phyloP scores from a whole-genome alignment of 2,113 vertebrate genomes.

The Heterotis niloticus region DNA sequence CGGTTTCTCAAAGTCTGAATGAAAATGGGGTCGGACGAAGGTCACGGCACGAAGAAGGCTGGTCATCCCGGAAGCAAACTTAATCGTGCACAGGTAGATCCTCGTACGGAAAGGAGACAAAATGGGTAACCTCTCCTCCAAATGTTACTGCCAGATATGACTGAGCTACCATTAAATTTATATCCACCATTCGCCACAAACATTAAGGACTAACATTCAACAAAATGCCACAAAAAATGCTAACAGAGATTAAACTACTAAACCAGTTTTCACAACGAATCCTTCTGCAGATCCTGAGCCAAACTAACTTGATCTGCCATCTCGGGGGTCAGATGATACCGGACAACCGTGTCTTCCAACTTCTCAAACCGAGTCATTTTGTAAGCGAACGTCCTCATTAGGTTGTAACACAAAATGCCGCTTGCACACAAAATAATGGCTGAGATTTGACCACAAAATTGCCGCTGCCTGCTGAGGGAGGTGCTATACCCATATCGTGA shows the following conservation, averaged over 20 bases:
- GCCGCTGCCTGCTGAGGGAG: constrained; percentile 69
- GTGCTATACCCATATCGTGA: constrained; percentile 71
- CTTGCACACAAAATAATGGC: constrained; percentile 77
- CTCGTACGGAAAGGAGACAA: too few species aligned
- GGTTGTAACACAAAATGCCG: constrained; percentile 74
- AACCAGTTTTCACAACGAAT: neutral
- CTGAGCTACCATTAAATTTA: neutral
- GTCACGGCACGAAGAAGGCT: too few species aligned
- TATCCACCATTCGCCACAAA: neutral
- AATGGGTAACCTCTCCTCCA: neutral
- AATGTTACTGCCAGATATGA: neutral
- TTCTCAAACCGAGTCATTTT: constrained; percentile 58
- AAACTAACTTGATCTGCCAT: neutral
- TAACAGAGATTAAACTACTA: neutral
- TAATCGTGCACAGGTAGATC: too few species aligned
- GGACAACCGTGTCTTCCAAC: constrained; percentile 32
- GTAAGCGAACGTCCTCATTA: constrained; percentile 78
- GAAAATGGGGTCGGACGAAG: neutral
- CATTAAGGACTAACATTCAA: neutral
- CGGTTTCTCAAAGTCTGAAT: neutral
- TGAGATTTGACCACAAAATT: constrained; percentile 74
- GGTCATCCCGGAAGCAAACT: too few species aligned
- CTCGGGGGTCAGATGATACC: neutral
- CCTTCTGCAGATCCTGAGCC: neutral
- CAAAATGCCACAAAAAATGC: neutral